Percentiles rank a stretch among this genome's conserved stretches.
These are phyloP conservation scores for Anas bernieri DNA, from an alignment of 2,797 vertebrate species.

Conservation along the genomic window DNA sequence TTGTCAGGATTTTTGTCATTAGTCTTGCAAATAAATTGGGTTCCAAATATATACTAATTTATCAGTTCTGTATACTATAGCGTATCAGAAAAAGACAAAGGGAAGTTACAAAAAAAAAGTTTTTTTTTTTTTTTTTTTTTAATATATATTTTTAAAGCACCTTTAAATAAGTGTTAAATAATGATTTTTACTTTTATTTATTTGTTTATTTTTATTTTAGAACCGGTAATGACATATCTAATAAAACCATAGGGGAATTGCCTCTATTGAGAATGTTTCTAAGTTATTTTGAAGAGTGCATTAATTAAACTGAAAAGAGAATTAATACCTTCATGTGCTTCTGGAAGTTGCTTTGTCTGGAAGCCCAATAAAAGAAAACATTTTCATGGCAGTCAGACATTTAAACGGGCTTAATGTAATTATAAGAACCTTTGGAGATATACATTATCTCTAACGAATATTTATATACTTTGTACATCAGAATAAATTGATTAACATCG, in stretches of 20 bases:
- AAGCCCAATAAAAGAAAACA: constrained; percentile 15
- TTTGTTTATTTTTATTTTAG: neutral
- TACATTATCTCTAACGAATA: constrained; percentile 30
- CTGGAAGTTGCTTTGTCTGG: constrained; percentile 8
- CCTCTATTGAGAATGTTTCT: neutral
- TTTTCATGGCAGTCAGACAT: constrained; percentile 31
- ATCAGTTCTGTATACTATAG: neutral
- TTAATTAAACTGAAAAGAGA: constrained; percentile 43
- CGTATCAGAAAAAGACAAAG: neutral
- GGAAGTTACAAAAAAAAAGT: neutral
- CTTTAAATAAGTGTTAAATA: neutral
- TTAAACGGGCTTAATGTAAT: constrained; percentile 50
- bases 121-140: neutral
- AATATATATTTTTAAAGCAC: neutral
- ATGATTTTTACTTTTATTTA: neutral
- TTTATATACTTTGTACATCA: constrained; percentile 40
- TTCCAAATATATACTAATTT: neutral
- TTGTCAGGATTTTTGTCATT: neutral
- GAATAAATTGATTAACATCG: neutral
- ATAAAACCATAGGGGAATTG: neutral
- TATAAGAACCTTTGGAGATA: constrained; percentile 34
- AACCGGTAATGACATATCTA: neutral
- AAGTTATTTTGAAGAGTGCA: constrained; percentile 43
- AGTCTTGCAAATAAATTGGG: neutral
- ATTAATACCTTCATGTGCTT: constrained; percentile 31